phyloP scores from a whole-genome alignment of 1,140 invertebrate species.

The Drosophila busckii region DNA sequence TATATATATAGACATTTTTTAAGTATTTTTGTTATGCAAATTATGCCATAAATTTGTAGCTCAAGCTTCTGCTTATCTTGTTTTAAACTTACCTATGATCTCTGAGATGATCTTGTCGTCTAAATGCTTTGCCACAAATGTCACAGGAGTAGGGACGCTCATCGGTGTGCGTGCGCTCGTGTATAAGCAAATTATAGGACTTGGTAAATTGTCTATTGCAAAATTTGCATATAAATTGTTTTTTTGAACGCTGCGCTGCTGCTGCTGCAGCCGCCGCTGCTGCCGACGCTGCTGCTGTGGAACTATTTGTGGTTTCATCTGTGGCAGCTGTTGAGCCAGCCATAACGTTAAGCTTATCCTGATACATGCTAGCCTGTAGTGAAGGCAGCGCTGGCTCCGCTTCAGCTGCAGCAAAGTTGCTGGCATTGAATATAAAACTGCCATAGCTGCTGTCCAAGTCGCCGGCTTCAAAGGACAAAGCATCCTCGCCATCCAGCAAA shows the following conservation, averaged over 20 bases:
- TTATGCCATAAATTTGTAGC: too few relatives aligned
- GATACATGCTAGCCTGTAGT: constrained; percentile 71
- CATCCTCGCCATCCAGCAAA: constrained; percentile 58
- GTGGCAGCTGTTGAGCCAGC: constrained; percentile 9
- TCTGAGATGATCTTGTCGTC: constrained; percentile 96
- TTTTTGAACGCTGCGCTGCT: constrained; percentile 87
- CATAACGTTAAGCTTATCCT: constrained; percentile 69
- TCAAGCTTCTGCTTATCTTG: too few relatives aligned
- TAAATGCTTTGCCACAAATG: constrained; percentile 97
- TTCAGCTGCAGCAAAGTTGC: constrained; percentile 35
- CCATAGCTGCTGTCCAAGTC: constrained; percentile 72
- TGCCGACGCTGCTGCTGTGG: constrained; percentile 82
- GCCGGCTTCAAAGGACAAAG: constrained; percentile 61
- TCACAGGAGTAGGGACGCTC: constrained; percentile 99
- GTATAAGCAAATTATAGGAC: constrained; percentile 98
- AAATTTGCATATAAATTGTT: constrained; percentile 98
- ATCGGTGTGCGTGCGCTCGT: constrained; percentile 98
- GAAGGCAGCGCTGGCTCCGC: constrained; percentile 50
- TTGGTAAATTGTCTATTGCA: constrained; percentile 98
- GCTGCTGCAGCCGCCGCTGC: constrained; percentile 76
- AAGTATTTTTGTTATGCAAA: too few relatives aligned
- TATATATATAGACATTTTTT: too few relatives aligned
- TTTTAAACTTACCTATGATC: constrained; percentile 95
- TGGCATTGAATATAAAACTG: constrained; percentile 62
- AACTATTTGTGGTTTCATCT: constrained; percentile 83